Evolutionary conservation across 2,113 vertebrate species (phyloP), one percentile per base, ranked within the genome.

Genomic region (Brevimyrus niger): DNA sequence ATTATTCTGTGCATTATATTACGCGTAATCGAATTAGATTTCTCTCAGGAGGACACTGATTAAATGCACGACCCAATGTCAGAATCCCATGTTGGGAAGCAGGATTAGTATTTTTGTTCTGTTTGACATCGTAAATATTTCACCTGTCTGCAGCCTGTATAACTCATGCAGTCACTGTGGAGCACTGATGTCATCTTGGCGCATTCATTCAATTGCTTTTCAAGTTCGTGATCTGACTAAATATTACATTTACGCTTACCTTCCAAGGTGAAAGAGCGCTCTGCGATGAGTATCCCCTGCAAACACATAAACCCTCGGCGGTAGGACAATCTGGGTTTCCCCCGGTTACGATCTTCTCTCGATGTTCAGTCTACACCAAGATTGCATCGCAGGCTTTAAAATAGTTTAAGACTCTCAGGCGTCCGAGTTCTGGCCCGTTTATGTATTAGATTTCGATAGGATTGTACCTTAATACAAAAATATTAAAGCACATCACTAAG

Each of bases 191-290:
- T 89, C 88, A 92, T 91, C 86, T 89, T 93, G 90, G 88, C 92
- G 91, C 92, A 92, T 91, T 90, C 91, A 91, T 91, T 92, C 90
- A 89, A 92, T 91, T 91, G 91, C 89, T 92, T 27, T 69, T 88
- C 91, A 90, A 92, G 91, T 93, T 92, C 93, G 92, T 93, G 93
- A 92, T 92, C 92, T 89, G 93, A 93, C 92, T 93, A 89, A 80
- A 89, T 87, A 84, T 44, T 73, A 86, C 69, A 85, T 48, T 51
- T 38, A n/a, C 69, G 86, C 93, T 92, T 92, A 94, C 93, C 93
- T 92, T 91, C 87, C 92, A 83, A 91, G 90, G 90, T 92, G 89
- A 93, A 91, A 47, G 85, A 88, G 53, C 88, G 76, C 83, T 89
- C 90, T 89, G 61, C 47, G 80, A 38, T 58, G 86, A 89, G 73